Percentiles rank a stretch among this genome's conserved stretches.
Evolutionary conservation across 2,113 vertebrate species (phyloP).

Genomic region (Ameiurus melas): DNA sequence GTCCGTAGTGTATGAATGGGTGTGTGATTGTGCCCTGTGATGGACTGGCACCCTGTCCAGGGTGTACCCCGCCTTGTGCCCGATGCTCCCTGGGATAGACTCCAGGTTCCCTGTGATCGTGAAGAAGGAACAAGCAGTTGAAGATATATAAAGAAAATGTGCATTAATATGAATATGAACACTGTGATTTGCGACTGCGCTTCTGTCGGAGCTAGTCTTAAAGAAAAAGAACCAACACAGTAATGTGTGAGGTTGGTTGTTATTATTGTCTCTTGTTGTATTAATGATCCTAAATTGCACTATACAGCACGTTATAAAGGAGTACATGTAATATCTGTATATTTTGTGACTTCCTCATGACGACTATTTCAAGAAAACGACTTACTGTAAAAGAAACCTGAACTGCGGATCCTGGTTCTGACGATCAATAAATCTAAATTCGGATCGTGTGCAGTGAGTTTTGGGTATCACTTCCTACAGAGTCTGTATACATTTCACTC

Average conservation of each 20-base stretch:
- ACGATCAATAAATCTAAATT: constrained; percentile 6
- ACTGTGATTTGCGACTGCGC: neutral
- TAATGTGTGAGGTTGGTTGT: neutral
- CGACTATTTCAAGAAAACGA: neutral
- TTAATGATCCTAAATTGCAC: neutral
- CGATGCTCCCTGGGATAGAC: too few relatives aligned
- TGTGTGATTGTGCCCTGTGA: too few relatives aligned
- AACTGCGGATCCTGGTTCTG: neutral
- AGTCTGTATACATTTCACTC: neutral
- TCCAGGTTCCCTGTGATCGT: too few relatives aligned
- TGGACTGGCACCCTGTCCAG: too few relatives aligned
- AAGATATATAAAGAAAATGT: too few relatives aligned
- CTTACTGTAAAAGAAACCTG: constrained; percentile 1
- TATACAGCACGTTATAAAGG: neutral
- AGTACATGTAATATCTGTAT: neutral
- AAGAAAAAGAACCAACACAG: neutral
- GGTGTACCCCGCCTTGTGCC: too few relatives aligned
- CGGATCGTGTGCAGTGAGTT: neutral
- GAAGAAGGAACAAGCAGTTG: too few relatives aligned
- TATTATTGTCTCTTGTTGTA: neutral
- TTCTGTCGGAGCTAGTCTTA: neutral
- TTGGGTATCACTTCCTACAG: neutral
- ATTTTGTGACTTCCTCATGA: neutral
- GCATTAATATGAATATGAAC: neutral
- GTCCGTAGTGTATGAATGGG: too few relatives aligned